A percentile compares a stretch with the other conserved stretches of the same genome.
Evolutionary conservation across 2,113 vertebrate genomes (phyloP).

Genomic region (Poicephalus gulielmi): DNA sequence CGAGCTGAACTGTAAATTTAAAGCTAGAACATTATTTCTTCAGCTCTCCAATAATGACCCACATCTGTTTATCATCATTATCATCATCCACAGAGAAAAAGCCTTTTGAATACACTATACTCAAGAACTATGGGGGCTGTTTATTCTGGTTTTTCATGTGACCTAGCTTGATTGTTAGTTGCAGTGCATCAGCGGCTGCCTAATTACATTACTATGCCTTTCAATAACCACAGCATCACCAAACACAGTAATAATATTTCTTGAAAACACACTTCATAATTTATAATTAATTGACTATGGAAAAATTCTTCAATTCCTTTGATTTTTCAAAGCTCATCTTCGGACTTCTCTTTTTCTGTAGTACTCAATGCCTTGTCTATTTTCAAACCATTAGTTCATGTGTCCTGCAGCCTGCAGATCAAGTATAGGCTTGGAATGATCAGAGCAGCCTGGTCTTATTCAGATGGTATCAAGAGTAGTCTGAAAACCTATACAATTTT

Average conservation of each 20-base stretch:
- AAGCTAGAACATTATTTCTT: background rate
- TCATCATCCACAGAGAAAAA: background rate
- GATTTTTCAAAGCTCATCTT: background rate
- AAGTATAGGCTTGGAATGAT: background rate
- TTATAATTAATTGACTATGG: background rate
- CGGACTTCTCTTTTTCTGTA: background rate
- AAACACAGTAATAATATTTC: background rate
- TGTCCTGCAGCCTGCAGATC: background rate
- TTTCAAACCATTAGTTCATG: background rate
- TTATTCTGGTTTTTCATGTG: background rate
- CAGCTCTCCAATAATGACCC: background rate
- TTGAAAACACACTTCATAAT: background rate
- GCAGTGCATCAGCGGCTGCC: background rate
- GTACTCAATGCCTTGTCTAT: background rate
- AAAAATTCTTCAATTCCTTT: background rate
- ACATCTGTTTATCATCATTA: background rate
- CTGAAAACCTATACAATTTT: background rate
- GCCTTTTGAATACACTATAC: background rate
- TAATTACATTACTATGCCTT: background rate
- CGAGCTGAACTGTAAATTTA: background rate
- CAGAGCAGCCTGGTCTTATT: background rate
- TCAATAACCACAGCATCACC: background rate
- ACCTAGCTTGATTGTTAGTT: background rate
- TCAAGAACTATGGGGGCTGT: background rate
- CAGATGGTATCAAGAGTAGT: background rate